These are phyloP conservation scores for Ailurus styani DNA, from an alignment of 2,113 vertebrate species.

Conservation along the genomic window DNA sequence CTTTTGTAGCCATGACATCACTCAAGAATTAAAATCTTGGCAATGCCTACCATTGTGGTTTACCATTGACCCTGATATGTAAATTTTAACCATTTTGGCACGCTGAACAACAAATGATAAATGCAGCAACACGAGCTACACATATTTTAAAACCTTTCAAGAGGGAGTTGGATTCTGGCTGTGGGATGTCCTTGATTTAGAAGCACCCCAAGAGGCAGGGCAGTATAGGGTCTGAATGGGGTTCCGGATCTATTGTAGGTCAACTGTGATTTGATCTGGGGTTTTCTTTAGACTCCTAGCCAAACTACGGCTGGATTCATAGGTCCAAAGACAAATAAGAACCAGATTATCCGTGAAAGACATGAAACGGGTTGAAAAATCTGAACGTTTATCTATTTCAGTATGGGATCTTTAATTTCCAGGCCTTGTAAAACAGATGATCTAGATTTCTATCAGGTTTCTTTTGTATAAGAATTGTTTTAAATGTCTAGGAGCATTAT, in stretches of 20 bases:
- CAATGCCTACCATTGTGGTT: not conserved
- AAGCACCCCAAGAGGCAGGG: not conserved
- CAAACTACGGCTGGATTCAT: conserved; percentile 10
- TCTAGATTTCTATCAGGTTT: conserved; percentile 25
- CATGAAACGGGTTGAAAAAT: conserved; percentile 12
- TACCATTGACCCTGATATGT: not conserved
- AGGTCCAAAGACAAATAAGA: conserved; percentile 48
- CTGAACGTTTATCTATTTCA: conserved; percentile 22
- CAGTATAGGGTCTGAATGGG: not conserved
- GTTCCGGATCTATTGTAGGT: conserved; percentile 16
- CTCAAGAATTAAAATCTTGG: conserved; percentile 22
- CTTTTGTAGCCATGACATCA: not conserved
- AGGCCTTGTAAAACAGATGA: conserved; percentile 33
- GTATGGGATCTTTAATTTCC: conserved; percentile 24
- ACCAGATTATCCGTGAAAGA: conserved; percentile 6
- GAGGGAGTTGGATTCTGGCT: not conserved
- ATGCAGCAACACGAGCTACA: not conserved
- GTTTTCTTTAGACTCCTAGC: conserved; percentile 43
- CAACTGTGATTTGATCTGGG: conserved; percentile 41
- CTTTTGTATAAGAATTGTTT: not conserved
- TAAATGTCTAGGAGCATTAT: not conserved
- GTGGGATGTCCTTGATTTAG: not conserved
- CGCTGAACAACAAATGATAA: not conserved
- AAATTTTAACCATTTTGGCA: not conserved
- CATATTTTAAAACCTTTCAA: not conserved